Evolutionary conservation across 2,888 invertebrate species (phyloP).

Genomic region (Xylophagus ater): DNA sequence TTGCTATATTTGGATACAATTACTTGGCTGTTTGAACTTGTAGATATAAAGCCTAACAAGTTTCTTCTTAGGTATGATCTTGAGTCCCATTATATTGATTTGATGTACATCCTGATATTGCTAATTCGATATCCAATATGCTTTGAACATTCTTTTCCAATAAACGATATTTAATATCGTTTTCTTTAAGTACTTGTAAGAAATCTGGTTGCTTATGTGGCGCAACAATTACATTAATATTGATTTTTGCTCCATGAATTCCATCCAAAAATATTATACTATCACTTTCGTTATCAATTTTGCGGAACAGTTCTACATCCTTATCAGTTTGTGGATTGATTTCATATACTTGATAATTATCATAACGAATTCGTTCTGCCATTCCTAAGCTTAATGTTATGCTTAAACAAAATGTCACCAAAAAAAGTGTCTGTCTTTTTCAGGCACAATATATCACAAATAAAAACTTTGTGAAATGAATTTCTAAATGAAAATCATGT

Average conservation of each 20-base stretch:
- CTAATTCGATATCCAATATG: conserved; percentile 1
- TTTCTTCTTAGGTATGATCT: conserved; percentile 25
- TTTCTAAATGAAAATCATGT: no score
- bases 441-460: no score
- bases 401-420: conserved; percentile 1
- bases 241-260: no score
- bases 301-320: no score
- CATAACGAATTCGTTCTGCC: conserved; percentile 3
- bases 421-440: conserved; percentile 1
- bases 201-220: conserved; percentile 31
- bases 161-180: conserved; percentile 12
- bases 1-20: conserved; percentile 36
- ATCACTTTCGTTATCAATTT: no score
- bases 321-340: no score
- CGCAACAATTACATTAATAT: no score
- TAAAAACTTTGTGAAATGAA: no score
- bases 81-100: conserved; percentile 22
- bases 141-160: conserved; percentile 4
- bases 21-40: no score
- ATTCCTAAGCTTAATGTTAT: not conserved
- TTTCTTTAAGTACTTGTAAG: conserved; percentile 22
- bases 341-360: no score
- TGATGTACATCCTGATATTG: conserved; percentile 16
- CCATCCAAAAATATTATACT: no score
- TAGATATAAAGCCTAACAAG: conserved; percentile 44